Evolutionary conservation across 2,113 vertebrate genomes (phyloP), one percentile per base, ranked within the genome.

Genomic region (Okapia johnstoni): DNA sequence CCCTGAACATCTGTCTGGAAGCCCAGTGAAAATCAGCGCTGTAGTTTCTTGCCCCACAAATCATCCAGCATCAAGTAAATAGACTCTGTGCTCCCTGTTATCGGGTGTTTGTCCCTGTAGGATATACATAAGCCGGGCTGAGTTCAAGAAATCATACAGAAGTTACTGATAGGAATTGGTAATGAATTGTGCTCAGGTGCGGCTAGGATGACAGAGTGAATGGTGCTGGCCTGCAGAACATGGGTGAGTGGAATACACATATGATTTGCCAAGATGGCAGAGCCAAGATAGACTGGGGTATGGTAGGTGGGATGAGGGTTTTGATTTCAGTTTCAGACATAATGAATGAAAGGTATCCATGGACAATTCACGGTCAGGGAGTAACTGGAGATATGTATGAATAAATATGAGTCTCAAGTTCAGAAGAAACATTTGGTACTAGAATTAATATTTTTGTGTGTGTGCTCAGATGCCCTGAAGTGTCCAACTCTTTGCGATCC

Each of bases 291-390:
- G 28, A 57, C 0, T 28, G 23, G 48, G 8, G 43, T 12, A 13
- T 0, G 5, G 21, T 15, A 17, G n/a, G 14, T 58, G 57, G 1
- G 1, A 11, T 12, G 15, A 9, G 15, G 6, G 9, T 76, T 7
- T 17, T 46, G 26, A 60, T 36, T 40, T 61, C 63, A 33, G 33
- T 30, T 90, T 50, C 48, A 76, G 93, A 95, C 1, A n/a, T 52
- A 60, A 60, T 13, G 46, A 92, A 85, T 36, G 25, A 70, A 89
- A 66, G 5, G 30, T n/a, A 25, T 6, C 52, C 61, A 15, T 52
- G 50, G 40, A 16, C 36, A 19, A 70, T 36, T 60, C 60, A 46
- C 4, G 4, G 9, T 28, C 7, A 19, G 16, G 25, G 48, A 28
- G 5, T 26, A 70, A 73, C 0, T 58, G 70, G 2, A 89, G 21